phyloP scores from a whole-genome alignment of 2,113 vertebrate species.

The Mesitornis unicolor region DNA sequence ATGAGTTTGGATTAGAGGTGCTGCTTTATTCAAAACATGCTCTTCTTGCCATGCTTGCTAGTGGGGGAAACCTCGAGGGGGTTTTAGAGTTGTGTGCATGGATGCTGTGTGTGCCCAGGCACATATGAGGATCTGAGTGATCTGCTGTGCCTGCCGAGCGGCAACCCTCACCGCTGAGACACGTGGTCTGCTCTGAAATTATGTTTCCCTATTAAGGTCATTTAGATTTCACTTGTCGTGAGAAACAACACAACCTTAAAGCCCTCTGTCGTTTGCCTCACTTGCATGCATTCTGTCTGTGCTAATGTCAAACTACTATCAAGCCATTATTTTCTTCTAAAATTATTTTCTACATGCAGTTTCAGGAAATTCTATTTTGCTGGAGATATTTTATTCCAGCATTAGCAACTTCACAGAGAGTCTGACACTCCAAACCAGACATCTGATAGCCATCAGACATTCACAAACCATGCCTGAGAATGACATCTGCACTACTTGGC shows the following conservation, averaged over 20 bases:
- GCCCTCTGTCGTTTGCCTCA: accelerated
- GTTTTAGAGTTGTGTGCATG: neutral
- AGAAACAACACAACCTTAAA: neutral
- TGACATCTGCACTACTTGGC: neutral
- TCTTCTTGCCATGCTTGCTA: neutral
- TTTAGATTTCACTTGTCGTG: neutral
- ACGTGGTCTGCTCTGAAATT: neutral
- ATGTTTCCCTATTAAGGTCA: neutral
- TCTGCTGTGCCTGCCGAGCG: neutral
- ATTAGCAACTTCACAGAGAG: neutral
- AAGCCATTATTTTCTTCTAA: neutral
- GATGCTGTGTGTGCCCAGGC: neutral
- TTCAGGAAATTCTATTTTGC: neutral
- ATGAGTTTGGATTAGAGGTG: neutral
- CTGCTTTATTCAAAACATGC: neutral
- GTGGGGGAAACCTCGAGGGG: accelerated
- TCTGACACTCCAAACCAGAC: neutral
- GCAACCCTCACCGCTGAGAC: neutral
- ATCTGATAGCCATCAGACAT: neutral
- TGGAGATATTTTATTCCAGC: neutral
- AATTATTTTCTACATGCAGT: neutral
- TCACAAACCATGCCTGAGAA: neutral
- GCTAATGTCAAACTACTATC: neutral
- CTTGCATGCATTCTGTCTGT: neutral
- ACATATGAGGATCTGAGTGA: neutral